Percentiles rank a stretch among this genome's conserved stretches.
These are phyloP conservation scores for Holacanthella duospinosa DNA, from an alignment of 2,888 invertebrate species.

Conservation along the genomic window DNA sequence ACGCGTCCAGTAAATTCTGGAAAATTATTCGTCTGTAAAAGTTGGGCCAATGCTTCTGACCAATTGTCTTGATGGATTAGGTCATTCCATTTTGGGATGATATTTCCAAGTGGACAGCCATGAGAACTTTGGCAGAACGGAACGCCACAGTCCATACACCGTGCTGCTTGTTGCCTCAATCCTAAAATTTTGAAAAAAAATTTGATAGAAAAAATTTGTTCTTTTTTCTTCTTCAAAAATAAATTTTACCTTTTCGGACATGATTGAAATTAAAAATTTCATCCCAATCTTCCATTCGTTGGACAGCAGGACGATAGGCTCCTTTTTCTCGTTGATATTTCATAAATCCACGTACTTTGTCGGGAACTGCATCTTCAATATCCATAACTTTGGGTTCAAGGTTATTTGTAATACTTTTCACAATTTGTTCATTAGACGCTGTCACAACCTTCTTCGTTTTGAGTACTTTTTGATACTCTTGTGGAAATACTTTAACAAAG, in stretches of 20 bases:
- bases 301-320: slow-evolving; percentile 73
- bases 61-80: slow-evolving; percentile 88
- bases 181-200: slow-evolving; percentile 43
- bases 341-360: slow-evolving; percentile 77
- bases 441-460: slow-evolving; percentile 48
- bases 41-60: slow-evolving; percentile 82
- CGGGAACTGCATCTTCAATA: slow-evolving; percentile 79
- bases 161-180: slow-evolving; percentile 78
- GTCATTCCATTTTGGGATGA: slow-evolving; percentile 99
- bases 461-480: slow-evolving; percentile 86
- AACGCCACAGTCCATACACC: slow-evolving; percentile 99
- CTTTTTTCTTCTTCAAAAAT: neutral
- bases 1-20: slow-evolving; percentile 94
- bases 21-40: slow-evolving; percentile 97
- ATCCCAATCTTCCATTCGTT: slow-evolving; percentile 86
- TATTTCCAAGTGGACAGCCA: slow-evolving; percentile 95
- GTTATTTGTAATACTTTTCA: too few relatives aligned
- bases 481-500: slow-evolving; percentile 90
- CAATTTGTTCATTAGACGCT: slow-evolving; percentile 28
- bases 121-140: slow-evolving; percentile 91
- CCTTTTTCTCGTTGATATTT: slow-evolving; percentile 85
- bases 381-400: slow-evolving; percentile 55
- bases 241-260: slow-evolving; percentile 55
- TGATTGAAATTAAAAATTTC: slow-evolving; percentile 84
- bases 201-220: too few relatives aligned